Evolutionary conservation across 2,797 vertebrate genomes (phyloP), one percentile per base, ranked within the genome.

Genomic region (Labroides dimidiatus): DNA sequence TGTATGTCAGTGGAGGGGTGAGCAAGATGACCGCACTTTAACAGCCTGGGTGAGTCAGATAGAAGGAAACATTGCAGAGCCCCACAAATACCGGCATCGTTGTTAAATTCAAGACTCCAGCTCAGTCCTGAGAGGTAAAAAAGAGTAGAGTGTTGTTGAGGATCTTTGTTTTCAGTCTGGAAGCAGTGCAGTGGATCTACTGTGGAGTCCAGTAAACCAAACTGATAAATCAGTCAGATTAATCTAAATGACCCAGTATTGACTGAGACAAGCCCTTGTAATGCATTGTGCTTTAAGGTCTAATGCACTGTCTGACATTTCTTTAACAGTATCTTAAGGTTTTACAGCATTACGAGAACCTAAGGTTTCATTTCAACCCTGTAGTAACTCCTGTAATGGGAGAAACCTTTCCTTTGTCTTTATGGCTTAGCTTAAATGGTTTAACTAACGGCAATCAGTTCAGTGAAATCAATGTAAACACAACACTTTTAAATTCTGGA

Each of bases 31-130:
- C 48, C n/a, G n/a, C 27, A 15, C 52, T 51, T 64, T 79, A 59
- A 70, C 57, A 71, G 72, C 61, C 63, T 65, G 60, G 45, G 50
- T 51, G 17, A 54, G 58, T 63, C 45, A 66, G 53, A 73, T 27
- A 30, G 67, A 61, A 20, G 45, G 47, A 72, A 64, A 51, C 53
- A 47, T 21, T 69, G 54, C 41, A 24, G 30, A 66, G 48, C 14
- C 20, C 19, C 50, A 75, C 11, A 57, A 37, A 55, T 11, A 55
- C 56, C 53, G 24, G 42, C 17, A 24, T 17, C 64, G 23, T 47
- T 57, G 24, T 44, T 44, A 55, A 42, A 45, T 58, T 57, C 41
- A 72, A 62, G 43, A 54, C 54, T 51, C 15, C 43, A 55, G 54
- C 17, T 50, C 39, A 21, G 61, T 27, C 50, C 53, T 68, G 33